phyloP scores from a whole-genome alignment of 2,113 vertebrate genomes.

The Bostrychus sinensis region DNA sequence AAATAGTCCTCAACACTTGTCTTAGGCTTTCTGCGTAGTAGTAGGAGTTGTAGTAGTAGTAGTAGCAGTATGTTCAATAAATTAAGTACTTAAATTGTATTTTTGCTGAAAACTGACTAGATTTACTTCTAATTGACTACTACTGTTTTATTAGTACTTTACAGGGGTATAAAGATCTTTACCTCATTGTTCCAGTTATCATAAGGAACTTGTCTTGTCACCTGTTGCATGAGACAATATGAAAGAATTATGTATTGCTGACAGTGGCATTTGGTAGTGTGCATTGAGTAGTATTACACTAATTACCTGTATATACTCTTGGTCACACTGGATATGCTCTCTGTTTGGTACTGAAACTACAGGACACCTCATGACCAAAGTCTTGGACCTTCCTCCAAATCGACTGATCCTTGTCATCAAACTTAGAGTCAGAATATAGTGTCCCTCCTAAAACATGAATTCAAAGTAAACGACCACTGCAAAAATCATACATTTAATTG shows the following conservation, averaged over 20 bases:
- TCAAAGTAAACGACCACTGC: not conserved
- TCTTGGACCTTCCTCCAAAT: constrained; percentile 64
- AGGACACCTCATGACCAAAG: constrained; percentile 74
- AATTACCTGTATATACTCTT: constrained; percentile 69
- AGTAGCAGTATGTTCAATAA: too few species aligned
- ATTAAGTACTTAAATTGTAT: too few species aligned
- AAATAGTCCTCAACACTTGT: too few species aligned
- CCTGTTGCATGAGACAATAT: constrained; percentile 37
- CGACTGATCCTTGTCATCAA: constrained; percentile 61
- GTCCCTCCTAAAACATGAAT: constrained; percentile 46
- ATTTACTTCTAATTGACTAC: too few species aligned
- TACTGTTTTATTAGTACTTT: too few species aligned
- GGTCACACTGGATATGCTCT: constrained; percentile 68
- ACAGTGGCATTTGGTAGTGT: not conserved
- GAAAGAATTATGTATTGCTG: not conserved
- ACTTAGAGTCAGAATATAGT: constrained; percentile 59
- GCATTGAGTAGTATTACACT: not conserved
- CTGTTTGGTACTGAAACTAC: constrained; percentile 62
- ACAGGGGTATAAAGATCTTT: constrained; percentile 16
- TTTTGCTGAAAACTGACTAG: too few species aligned
- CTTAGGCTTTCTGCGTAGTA: too few species aligned
- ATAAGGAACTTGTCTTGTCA: constrained; percentile 64
- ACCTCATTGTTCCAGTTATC: constrained; percentile 72
- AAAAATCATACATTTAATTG: not conserved
- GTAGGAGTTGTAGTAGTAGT: too few species aligned